These are phyloP conservation scores for Porites divaricata DNA, from an alignment of 92 coral and sea anemone species.

Conservation along the genomic window DNA sequence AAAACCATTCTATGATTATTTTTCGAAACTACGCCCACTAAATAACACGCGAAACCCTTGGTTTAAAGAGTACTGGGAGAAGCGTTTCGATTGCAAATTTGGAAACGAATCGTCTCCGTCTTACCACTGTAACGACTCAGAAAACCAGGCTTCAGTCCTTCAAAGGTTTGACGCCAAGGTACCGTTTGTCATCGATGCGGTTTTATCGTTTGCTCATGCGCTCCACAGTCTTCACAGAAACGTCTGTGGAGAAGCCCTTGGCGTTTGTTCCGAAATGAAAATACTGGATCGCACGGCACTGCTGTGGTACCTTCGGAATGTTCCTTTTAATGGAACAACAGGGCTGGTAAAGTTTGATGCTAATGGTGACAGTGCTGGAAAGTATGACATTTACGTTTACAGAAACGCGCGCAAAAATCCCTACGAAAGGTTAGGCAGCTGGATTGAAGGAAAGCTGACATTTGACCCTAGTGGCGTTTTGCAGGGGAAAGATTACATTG, in stretches of 20 bases:
- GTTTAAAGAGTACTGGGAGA: constrained; percentile 87
- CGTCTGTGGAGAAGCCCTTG: constrained; percentile 60
- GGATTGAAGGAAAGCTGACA: constrained; percentile 58
- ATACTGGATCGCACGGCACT: constrained; percentile 39
- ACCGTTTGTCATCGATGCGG: constrained; percentile 82
- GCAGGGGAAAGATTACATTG: constrained; percentile 5
- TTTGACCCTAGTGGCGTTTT: neutral
- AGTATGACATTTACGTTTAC: constrained; percentile 60
- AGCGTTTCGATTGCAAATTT: constrained; percentile 56
- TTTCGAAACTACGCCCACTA: constrained; percentile 59
- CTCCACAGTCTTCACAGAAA: constrained; percentile 57
- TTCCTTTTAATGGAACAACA: constrained; percentile 74
- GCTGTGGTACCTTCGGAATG: constrained; percentile 65
- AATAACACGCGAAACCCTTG: constrained; percentile 84
- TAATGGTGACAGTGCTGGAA: constrained; percentile 73
- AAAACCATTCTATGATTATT: constrained; percentile 71
- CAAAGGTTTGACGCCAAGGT: constrained; percentile 44
- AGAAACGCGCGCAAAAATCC: neutral
- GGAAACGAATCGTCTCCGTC: constrained; percentile 29
- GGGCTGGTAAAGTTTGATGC: constrained; percentile 64
- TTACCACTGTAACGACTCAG: constrained; percentile 28
- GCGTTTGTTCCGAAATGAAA: constrained; percentile 76
- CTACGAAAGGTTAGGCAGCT: constrained; percentile 60
- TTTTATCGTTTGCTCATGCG: constrained; percentile 85
- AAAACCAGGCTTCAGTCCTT: neutral